Percentiles rank a stretch among this genome's conserved stretches.
Conservation (phyloP, 2,113 vertebrate genomes). For the Burhinus oedicnemus region DNA sequence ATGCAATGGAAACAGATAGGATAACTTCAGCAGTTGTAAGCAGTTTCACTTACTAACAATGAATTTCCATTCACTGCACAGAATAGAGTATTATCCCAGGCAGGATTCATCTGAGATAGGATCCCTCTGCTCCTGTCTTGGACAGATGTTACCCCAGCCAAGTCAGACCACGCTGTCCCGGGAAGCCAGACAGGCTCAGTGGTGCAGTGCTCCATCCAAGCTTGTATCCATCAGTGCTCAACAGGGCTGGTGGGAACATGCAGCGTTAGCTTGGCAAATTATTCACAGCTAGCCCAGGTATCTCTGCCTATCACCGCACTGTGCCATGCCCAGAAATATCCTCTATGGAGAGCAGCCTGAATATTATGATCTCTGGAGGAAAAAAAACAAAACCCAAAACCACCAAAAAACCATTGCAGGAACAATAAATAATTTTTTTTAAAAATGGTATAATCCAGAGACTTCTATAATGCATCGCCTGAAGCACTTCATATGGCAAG, state of each 20-base stretch:
- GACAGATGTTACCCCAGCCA: not conserved
- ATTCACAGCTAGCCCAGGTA: not conserved
- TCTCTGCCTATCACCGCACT: not conserved
- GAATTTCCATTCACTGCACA: not conserved
- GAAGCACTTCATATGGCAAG: not conserved
- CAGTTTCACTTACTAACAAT: not conserved
- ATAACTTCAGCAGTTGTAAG: not conserved
- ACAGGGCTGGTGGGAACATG: not conserved
- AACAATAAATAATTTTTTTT: not conserved
- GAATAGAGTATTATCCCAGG: not conserved
- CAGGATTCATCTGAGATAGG: not conserved
- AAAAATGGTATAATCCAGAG: not conserved
- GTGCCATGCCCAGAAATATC: not conserved
- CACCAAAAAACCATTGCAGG: not conserved
- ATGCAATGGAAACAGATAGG: not conserved
- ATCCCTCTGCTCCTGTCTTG: rapidly evolving
- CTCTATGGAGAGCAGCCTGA: not conserved
- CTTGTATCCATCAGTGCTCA: not conserved
- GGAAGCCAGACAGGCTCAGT: not conserved
- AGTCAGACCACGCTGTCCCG: rapidly evolving
- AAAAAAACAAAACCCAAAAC: not conserved
- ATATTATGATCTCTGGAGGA: not conserved
- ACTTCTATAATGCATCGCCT: rapidly evolving
- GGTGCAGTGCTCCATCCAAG: not conserved
- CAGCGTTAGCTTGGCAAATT: not conserved